These are phyloP conservation scores for Hemibagrus guttatus DNA, from an alignment of 2,797 vertebrate species.

Conservation along the genomic window DNA sequence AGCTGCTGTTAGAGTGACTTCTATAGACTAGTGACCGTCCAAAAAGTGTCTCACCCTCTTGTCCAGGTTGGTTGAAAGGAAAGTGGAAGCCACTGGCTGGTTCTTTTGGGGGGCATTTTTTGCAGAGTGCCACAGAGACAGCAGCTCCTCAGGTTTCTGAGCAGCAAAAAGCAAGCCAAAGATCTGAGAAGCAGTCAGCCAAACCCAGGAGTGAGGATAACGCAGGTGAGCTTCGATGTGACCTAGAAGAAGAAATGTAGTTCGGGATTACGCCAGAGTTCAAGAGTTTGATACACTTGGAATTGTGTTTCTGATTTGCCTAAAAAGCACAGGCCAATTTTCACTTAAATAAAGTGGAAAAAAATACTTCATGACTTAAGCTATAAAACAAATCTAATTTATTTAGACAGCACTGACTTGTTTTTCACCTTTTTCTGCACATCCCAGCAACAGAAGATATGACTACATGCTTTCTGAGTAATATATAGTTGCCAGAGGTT, in stretches of 20 bases:
- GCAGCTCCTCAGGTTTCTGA: conserved; percentile 84
- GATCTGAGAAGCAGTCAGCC: conserved; percentile 91
- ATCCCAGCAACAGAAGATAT: neutral
- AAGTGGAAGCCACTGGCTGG: conserved; percentile 67
- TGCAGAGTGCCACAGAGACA: conserved; percentile 72
- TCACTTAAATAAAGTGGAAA: neutral
- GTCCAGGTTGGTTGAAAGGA: conserved; percentile 80
- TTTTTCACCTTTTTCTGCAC: neutral
- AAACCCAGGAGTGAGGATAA: conserved; percentile 95
- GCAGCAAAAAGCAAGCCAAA: conserved; percentile 92
- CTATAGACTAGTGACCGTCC: neutral
- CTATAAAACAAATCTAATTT: conserved; percentile 6
- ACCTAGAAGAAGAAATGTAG: conserved; percentile 64
- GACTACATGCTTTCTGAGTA: neutral
- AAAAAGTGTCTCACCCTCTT: conserved; percentile 77
- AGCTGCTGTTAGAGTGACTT: neutral
- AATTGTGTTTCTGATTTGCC: neutral
- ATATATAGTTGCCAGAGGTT: neutral
- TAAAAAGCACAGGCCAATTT: neutral
- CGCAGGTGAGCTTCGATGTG: conserved; percentile 88
- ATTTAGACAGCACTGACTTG: neutral
- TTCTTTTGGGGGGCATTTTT: conserved; percentile 58
- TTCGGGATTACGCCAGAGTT: neutral
- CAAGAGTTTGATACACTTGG: neutral
- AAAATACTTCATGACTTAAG: neutral